phyloP scores from a whole-genome alignment of 2,797 vertebrate species.

The Scleropages formosus region DNA sequence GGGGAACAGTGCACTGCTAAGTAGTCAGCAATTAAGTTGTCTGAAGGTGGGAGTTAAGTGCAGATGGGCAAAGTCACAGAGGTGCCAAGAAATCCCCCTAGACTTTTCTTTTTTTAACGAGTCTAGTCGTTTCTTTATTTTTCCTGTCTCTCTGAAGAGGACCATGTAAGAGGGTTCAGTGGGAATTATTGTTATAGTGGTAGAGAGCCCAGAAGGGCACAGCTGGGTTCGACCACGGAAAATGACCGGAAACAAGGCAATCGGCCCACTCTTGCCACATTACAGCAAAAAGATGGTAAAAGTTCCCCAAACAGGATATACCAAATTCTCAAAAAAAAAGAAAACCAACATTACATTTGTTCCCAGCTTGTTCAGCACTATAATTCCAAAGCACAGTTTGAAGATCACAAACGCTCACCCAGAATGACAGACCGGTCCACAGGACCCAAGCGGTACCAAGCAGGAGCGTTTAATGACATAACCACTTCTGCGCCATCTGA shows the following conservation, averaged over 20 bases:
- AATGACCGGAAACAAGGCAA: not conserved
- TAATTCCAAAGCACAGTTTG: no score
- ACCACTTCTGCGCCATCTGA: no score
- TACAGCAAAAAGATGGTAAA: no score
- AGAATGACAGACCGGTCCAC: no score
- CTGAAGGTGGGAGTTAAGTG: not conserved
- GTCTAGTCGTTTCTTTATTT: not conserved
- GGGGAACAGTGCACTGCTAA: not conserved
- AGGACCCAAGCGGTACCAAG: no score
- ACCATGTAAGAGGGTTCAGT: not conserved
- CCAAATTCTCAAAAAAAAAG: no score
- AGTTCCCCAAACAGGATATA: no score
- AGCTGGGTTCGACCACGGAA: not conserved
- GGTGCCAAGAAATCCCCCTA: not conserved
- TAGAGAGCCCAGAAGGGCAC: not conserved
- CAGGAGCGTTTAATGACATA: no score
- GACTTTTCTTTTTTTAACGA: no score
- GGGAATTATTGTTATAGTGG: not conserved
- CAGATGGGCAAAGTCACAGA: not conserved
- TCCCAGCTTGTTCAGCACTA: no score
- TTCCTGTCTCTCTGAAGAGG: not conserved
- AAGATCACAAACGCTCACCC: no score
- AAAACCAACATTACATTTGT: no score
- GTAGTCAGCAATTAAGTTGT: constrained; percentile 11
- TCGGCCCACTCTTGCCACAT: not conserved